Evolutionary conservation across 2,113 vertebrate genomes (phyloP).

Genomic region (Chascanopsetta lugubris): DNA sequence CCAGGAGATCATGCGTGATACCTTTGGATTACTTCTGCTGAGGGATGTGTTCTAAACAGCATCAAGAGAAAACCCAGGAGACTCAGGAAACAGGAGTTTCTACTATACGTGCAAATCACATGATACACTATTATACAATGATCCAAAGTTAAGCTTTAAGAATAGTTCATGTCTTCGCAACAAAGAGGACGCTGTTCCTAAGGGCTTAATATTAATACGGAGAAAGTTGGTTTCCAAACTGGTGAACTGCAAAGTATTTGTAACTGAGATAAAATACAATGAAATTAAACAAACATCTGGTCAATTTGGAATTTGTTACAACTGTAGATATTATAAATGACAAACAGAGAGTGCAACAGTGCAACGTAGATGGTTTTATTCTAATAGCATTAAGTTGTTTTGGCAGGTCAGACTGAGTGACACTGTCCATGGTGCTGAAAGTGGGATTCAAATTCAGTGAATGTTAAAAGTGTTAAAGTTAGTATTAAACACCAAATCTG

Average conservation of each 20-base stretch:
- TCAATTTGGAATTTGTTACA: no score
- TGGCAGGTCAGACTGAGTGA: not conserved
- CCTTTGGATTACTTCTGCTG: not conserved
- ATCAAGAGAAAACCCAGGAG: not conserved
- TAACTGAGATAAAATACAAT: no score
- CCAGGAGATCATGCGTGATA: slow-evolving; percentile 26
- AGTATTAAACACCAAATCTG: not conserved
- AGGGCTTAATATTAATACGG: no score
- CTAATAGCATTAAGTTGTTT: not conserved
- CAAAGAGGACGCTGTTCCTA: no score
- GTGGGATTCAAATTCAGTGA: not conserved
- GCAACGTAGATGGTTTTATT: no score
- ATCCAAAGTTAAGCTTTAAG: not conserved
- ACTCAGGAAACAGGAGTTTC: not conserved
- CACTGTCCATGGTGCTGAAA: not conserved
- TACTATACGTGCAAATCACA: not conserved
- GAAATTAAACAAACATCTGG: no score
- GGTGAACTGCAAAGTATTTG: not conserved
- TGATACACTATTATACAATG: not conserved
- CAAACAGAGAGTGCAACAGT: no score
- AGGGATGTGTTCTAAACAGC: not conserved
- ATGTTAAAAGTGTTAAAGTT: not conserved
- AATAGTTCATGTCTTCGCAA: no score
- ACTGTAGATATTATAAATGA: no score
- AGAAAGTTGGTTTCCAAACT: no score